These are phyloP conservation scores for Rhyacichthys aspro DNA, from an alignment of 2,797 vertebrate genomes.

Conservation along the genomic window DNA sequence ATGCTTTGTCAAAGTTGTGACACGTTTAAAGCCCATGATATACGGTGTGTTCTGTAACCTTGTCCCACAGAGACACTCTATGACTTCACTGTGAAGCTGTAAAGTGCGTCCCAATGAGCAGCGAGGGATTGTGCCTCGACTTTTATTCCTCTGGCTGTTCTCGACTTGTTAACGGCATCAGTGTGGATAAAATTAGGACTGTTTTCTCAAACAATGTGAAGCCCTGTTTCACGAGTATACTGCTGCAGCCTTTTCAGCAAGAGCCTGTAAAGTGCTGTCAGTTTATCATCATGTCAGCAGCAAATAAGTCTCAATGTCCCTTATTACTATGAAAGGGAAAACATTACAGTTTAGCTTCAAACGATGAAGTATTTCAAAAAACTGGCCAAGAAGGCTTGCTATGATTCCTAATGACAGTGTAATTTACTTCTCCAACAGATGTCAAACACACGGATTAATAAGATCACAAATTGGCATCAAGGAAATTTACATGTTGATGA, in stretches of 20 bases:
- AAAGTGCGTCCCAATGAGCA: slow-evolving; percentile 56
- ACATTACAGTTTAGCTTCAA: too few relatives aligned
- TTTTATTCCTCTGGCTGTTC: slow-evolving; percentile 34
- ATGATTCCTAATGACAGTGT: too few relatives aligned
- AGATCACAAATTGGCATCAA: too few relatives aligned
- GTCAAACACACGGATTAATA: too few relatives aligned
- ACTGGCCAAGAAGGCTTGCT: too few relatives aligned
- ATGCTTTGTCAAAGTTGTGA: slow-evolving; percentile 17
- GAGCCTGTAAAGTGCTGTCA: slow-evolving; percentile 6
- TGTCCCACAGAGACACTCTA: slow-evolving; percentile 34
- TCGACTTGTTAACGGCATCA: slow-evolving; percentile 40
- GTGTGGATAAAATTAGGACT: slow-evolving; percentile 34
- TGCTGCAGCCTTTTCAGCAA: neutral
- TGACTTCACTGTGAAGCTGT: slow-evolving; percentile 51
- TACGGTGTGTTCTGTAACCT: slow-evolving; percentile 45
- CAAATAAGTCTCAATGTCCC: neutral
- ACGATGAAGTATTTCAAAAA: too few relatives aligned
- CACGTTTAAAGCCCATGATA: slow-evolving; percentile 23
- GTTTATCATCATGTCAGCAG: slow-evolving; percentile 4
- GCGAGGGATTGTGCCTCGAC: slow-evolving; percentile 19
- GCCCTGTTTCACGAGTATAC: slow-evolving; percentile 2
- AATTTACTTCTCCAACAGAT: too few relatives aligned
- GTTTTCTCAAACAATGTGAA: slow-evolving; percentile 27
- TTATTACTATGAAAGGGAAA: too few relatives aligned
- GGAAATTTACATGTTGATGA: too few relatives aligned